Evolutionary conservation across 1,140 invertebrate species (phyloP).

Genomic region (Planococcus citri): DNA sequence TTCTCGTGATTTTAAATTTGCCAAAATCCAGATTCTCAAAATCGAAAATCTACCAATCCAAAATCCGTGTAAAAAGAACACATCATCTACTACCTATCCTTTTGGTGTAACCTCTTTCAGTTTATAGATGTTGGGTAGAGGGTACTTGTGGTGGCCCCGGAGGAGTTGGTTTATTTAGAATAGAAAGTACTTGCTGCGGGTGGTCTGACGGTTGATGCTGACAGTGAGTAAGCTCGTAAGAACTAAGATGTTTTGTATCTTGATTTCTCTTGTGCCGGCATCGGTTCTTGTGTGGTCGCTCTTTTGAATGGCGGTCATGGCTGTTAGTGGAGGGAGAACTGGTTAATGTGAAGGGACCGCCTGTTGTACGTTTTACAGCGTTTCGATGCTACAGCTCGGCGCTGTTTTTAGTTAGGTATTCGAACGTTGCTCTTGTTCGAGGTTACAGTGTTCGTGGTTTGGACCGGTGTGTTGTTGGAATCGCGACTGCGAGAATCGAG

Average conservation of each 20-base stretch:
- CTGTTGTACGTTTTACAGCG: neutral
- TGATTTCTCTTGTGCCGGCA: conserved; percentile 13
- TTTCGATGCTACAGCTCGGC: neutral
- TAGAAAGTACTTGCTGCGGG: conserved; percentile 16
- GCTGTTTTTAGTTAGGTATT: neutral
- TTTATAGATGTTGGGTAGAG: neutral
- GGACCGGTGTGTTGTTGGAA: neutral
- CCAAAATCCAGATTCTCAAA: no score
- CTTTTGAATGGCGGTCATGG: conserved; percentile 18
- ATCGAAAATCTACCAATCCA: no score
- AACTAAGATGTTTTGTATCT: conserved; percentile 19
- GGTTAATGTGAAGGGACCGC: conserved; percentile 15
- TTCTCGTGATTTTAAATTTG: no score
- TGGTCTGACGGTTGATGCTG: conserved; percentile 18
- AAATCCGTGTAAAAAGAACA: no score
- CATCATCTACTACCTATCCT: neutral
- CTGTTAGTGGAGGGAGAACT: neutral
- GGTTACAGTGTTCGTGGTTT: neutral
- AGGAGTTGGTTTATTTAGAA: conserved; percentile 14
- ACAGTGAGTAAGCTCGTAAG: conserved; percentile 15
- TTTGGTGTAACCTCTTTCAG: neutral
- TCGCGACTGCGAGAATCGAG: no score
- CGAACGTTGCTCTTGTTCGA: neutral
- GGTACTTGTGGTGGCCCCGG: neutral
- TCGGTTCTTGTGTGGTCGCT: conserved; percentile 11